A percentile compares a stretch with the other conserved stretches of the same genome.
phyloP scores from a whole-genome alignment of 1,140 invertebrate species.

The Solenopsis fugax region DNA sequence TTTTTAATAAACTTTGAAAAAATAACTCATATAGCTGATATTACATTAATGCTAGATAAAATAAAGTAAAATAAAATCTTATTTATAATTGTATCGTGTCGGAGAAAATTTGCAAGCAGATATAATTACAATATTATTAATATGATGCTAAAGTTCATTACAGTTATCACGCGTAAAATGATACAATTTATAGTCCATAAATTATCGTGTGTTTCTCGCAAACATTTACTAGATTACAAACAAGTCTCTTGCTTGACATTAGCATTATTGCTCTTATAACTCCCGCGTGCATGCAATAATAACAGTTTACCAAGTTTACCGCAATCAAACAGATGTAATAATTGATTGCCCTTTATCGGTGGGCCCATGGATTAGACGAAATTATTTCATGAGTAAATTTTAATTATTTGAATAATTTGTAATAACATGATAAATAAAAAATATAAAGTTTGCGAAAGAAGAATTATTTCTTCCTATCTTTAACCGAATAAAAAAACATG shows the following conservation, averaged over 20 bases:
- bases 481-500: not conserved
- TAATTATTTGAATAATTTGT: slow-evolving; percentile 4
- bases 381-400: not conserved
- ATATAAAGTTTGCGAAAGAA: not conserved
- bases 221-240: slow-evolving; percentile 8
- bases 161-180: not conserved
- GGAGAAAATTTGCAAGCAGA: not conserved
- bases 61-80: not conserved
- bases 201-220: slow-evolving; percentile 9
- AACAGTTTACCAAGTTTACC: not conserved
- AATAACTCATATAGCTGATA: not conserved
- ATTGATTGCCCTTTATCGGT: not conserved
- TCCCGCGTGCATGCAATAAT: not conserved
- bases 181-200: not conserved
- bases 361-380: too few species aligned
- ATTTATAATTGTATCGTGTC: not conserved
- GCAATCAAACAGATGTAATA: not conserved
- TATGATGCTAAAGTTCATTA: slow-evolving; percentile 2
- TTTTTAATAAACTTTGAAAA: slow-evolving; percentile 8
- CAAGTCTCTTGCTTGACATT: not conserved
- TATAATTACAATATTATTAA: not conserved
- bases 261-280: slow-evolving; percentile 12
- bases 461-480: not conserved
- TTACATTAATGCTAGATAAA: not conserved
- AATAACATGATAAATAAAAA: not conserved